Evolutionary conservation across 2,113 vertebrate genomes (phyloP).

Genomic region (Pterophyllum scalare): DNA sequence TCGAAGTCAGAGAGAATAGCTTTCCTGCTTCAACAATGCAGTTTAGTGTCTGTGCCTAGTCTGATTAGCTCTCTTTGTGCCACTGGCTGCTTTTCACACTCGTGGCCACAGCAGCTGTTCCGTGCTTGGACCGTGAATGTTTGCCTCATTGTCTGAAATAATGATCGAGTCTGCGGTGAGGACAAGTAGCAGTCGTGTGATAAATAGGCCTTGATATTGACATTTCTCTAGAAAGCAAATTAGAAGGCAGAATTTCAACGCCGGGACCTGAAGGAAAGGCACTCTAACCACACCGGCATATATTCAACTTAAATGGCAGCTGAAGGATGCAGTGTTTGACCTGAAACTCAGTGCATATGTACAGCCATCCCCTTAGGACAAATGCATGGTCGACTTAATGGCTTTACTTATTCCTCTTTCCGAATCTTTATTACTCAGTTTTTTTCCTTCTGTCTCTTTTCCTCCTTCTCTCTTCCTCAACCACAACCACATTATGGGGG

Average conservation of each 20-base stretch:
- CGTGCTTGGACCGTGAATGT: slow-evolving; percentile 4
- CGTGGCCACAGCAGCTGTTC: slow-evolving; percentile 46
- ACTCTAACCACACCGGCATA: slow-evolving; percentile 12
- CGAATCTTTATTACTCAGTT: background rate
- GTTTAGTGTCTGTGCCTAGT: slow-evolving; percentile 7
- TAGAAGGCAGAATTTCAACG: slow-evolving; percentile 15
- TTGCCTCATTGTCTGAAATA: slow-evolving; percentile 38
- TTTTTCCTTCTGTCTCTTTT: background rate
- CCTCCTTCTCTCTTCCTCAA: slow-evolving; percentile 22
- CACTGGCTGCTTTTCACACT: slow-evolving; percentile 31
- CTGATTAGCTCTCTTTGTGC: slow-evolving; percentile 23
- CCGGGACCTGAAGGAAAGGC: slow-evolving; percentile 21
- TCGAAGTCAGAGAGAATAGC: background rate
- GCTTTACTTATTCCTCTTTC: slow-evolving; percentile 1
- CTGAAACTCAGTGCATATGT: slow-evolving; percentile 2
- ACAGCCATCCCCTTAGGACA: background rate
- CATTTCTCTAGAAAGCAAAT: slow-evolving; percentile 2
- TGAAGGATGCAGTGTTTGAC: slow-evolving; percentile 30
- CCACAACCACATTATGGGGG: slow-evolving; percentile 46
- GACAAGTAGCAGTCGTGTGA: slow-evolving; percentile 5
- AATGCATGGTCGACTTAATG: slow-evolving; percentile 23
- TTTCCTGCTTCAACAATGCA: slow-evolving; percentile 7
- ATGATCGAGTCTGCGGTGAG: slow-evolving; percentile 6
- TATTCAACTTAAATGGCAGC: slow-evolving; percentile 6
- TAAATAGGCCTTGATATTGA: slow-evolving; percentile 1